Percentiles rank a stretch among this genome's conserved stretches.
Evolutionary conservation across 2,113 vertebrate species (phyloP).

Genomic region (Polypterus bichir): DNA sequence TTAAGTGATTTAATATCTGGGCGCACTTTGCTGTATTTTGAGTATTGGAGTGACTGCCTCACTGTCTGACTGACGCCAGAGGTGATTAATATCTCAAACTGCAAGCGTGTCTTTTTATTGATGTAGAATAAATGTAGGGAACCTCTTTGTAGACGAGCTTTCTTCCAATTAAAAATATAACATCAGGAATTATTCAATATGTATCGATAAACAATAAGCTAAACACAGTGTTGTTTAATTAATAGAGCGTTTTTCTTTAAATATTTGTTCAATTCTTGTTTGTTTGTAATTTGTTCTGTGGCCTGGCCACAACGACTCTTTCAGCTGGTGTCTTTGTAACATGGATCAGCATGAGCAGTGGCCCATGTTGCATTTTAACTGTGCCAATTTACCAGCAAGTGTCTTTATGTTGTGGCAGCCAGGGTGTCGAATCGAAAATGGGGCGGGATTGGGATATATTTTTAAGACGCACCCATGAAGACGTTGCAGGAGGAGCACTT

Average conservation of each 20-base stretch:
- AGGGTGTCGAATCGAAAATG: too few relatives aligned
- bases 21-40: neutral
- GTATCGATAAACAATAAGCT: slow-evolving; percentile 27
- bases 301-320: too few relatives aligned
- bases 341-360: too few relatives aligned
- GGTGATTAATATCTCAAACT: neutral
- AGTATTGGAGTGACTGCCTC: slow-evolving; percentile 7
- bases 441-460: slow-evolving; percentile 37
- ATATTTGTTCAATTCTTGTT: too few relatives aligned
- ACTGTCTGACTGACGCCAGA: slow-evolving; percentile 4
- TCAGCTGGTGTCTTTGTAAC: too few relatives aligned
- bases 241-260: too few relatives aligned
- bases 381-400: slow-evolving; percentile 91
- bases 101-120: too few relatives aligned
- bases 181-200: slow-evolving; percentile 28
- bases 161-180: slow-evolving; percentile 16
- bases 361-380: slow-evolving; percentile 35
- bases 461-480: slow-evolving; percentile 23
- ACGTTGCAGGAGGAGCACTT: slow-evolving; percentile 30
- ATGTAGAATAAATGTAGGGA: too few relatives aligned
- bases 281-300: too few relatives aligned
- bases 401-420: slow-evolving; percentile 70
- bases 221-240: too few relatives aligned
- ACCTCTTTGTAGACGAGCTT: too few relatives aligned
- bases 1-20: neutral